Base-by-base conservation (phyloP, 2,113 vertebrate genomes). In the Macrotis lagotis region DNA sequence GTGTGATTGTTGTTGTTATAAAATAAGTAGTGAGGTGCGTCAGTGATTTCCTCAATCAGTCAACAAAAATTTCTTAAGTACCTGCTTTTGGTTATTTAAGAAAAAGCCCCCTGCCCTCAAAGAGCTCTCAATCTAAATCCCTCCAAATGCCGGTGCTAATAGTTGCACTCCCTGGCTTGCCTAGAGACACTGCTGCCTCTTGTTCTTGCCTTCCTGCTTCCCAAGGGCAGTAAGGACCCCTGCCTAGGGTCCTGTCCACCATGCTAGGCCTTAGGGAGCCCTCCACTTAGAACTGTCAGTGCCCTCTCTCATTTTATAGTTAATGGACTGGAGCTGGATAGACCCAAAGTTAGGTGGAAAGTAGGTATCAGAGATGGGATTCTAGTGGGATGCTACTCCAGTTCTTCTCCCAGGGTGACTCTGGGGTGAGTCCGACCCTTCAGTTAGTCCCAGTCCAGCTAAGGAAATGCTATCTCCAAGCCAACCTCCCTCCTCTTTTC, bases 81-180 rank as follows among this genome's bases (percentile, higher is more conserved):
- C 55, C 55, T 59, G 31, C 28, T 59, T 5, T 31, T 1, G 8
- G 25, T 28, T 55, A 26, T 28, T 9, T 26, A 55, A 55, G 10
- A 59, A 55, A 28, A 55, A 55, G 55, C 55, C 26, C 25, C 10
- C 55, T 31, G 12, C 12, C 59, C 59, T 53, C 31, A 37, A 66
- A 31, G 31, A 14, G 28, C 55, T 66, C 55, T 55, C 25, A 28
- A 2, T 59, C 26, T 12, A 31, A 59, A 7, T 59, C 53, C 53
- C 26, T 11, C 9, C 28, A 88, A 48, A 0, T 3, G 31, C 26
- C 50, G 92, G 89, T 31, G 51, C 50, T 37, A 14, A 1, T 2
- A 8, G 22, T 28, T 7, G 0, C 19, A 0, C 14, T 37, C 9
- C 3, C 16, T 3, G 50, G 28, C 25, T 12, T 7, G 7, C 28